A percentile compares a stretch with the other conserved stretches of the same genome.
phyloP scores from a whole-genome alignment of 2,797 vertebrate species.

The Sebastes ruberrimus region DNA sequence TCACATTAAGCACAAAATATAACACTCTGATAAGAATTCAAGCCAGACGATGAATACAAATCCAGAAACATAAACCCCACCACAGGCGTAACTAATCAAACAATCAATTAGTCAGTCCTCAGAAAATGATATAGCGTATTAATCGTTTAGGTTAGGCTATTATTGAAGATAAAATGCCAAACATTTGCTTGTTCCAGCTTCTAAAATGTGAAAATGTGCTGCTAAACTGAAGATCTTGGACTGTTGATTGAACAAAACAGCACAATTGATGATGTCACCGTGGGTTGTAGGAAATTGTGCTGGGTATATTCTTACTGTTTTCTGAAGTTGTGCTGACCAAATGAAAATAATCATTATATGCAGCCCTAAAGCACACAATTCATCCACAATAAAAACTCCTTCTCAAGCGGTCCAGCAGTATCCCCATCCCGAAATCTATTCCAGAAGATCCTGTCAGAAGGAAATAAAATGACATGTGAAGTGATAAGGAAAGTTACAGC shows the following conservation, averaged over 20 bases:
- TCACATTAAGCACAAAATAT: slow-evolving; percentile 3
- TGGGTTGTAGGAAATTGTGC: background rate
- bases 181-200: background rate
- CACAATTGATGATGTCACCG: background rate
- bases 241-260: background rate
- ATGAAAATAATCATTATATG: background rate
- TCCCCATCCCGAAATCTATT: slow-evolving; percentile 61
- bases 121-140: background rate
- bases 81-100: background rate
- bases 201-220: background rate
- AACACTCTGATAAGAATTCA: slow-evolving; percentile 3
- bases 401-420: slow-evolving; percentile 11
- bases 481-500: slow-evolving; percentile 53
- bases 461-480: slow-evolving; percentile 33
- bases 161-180: background rate
- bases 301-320: background rate
- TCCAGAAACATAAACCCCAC: background rate
- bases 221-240: background rate
- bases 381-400: background rate
- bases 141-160: background rate
- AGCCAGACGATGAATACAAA: background rate
- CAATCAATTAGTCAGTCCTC: background rate
- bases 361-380: slow-evolving; percentile 10
- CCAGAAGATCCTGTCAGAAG: slow-evolving; percentile 77
- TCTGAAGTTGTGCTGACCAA: background rate